Conservation (phyloP, 2,888 invertebrate genomes). For the Lasioglossum zephyrum region DNA sequence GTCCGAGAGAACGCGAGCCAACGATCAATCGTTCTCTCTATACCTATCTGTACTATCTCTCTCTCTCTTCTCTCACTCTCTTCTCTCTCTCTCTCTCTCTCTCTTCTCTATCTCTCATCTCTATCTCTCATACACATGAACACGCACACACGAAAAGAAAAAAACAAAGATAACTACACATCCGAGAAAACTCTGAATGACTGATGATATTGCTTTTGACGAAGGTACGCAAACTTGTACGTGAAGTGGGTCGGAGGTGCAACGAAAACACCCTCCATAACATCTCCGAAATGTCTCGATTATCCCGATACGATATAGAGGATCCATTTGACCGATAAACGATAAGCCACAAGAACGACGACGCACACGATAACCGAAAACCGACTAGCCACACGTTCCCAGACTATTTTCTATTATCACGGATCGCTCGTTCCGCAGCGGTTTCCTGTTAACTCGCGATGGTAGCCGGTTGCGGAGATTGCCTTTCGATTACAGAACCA, state of each 20-base stretch:
- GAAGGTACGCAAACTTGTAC: slow-evolving; percentile 42
- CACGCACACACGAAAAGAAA: neutral
- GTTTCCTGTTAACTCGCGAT: neutral
- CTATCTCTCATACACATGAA: neutral
- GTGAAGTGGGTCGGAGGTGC: slow-evolving; percentile 79
- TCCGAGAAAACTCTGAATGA: slow-evolving; percentile 32
- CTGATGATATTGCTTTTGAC: slow-evolving; percentile 60
- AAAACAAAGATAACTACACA: neutral
- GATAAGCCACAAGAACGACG: slow-evolving; percentile 23
- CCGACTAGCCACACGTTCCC: slow-evolving; percentile 17
- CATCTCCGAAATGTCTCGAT: slow-evolving; percentile 38
- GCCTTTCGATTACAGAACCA: neutral
- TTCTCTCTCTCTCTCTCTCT: neutral
- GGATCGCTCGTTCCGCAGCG: slow-evolving; percentile 22
- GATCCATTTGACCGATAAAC: slow-evolving; percentile 34
- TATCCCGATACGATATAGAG: slow-evolving; percentile 32
- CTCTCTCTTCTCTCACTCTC: slow-evolving; percentile 20
- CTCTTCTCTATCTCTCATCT: neutral
- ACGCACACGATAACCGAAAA: slow-evolving; percentile 31
- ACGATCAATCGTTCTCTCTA: slow-evolving; percentile 38
- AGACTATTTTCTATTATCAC: neutral
- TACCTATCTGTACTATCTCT: slow-evolving; percentile 11
- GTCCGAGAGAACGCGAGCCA: slow-evolving; percentile 48
- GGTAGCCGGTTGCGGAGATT: neutral
- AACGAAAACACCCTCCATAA: slow-evolving; percentile 57